Conservation (phyloP, 2,888 invertebrate genomes). For the Hemistola chrysoprasaria region DNA sequence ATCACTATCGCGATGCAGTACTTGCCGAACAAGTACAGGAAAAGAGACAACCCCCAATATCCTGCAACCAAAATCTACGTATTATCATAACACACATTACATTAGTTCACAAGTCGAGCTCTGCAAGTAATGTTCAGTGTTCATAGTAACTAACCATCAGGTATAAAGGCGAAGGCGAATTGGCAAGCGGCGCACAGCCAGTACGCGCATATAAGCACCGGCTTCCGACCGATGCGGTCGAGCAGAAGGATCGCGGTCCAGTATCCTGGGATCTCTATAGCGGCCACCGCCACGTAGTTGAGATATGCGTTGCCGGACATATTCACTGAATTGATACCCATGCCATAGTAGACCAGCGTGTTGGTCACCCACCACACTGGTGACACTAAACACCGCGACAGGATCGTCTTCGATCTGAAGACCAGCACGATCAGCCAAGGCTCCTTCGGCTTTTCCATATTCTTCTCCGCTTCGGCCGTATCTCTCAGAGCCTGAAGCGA, state of each 20-base stretch:
- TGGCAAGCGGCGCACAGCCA: slow-evolving; percentile 84
- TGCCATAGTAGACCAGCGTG: slow-evolving; percentile 87
- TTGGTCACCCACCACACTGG: slow-evolving; percentile 87
- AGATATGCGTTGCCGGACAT: slow-evolving; percentile 85
- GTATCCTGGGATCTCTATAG: slow-evolving; percentile 88
- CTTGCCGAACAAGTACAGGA: slow-evolving; percentile 84
- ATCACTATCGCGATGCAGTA: slow-evolving; percentile 85
- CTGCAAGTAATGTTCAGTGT: no score
- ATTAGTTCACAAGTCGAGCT: no score
- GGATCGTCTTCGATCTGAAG: slow-evolving; percentile 50
- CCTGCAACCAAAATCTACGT: slow-evolving; percentile 43
- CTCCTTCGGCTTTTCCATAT: slow-evolving; percentile 51
- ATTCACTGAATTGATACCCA: slow-evolving; percentile 86
- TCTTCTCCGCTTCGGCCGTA: slow-evolving; percentile 59
- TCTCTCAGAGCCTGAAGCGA: slow-evolving; percentile 67
- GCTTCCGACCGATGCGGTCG: slow-evolving; percentile 84
- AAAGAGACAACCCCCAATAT: slow-evolving; percentile 60
- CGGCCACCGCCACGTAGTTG: slow-evolving; percentile 85
- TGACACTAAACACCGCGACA: slow-evolving; percentile 57
- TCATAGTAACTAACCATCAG: slow-evolving; percentile 70
- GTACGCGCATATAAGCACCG: slow-evolving; percentile 83
- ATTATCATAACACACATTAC: no score
- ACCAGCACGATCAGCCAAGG: slow-evolving; percentile 58
- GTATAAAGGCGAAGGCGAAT: slow-evolving; percentile 82
- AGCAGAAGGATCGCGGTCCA: slow-evolving; percentile 84